Evolutionary conservation across 2,113 vertebrate genomes (phyloP).

Genomic region (Chinchilla lanigera): DNA sequence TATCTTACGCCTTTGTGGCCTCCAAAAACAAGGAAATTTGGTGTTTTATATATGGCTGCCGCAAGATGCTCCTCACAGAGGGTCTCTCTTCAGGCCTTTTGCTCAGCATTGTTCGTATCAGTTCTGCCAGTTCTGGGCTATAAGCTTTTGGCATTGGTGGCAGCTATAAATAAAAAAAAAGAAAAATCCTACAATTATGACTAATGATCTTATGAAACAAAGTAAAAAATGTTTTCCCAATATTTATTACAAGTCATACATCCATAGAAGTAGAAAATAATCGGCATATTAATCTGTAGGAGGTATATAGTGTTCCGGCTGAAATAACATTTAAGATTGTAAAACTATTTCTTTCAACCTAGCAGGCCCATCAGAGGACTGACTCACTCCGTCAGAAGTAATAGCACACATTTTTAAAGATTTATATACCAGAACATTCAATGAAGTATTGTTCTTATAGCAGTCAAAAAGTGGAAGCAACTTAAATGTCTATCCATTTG

Average conservation of each 20-base stretch:
- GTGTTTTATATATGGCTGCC: constrained; percentile 94
- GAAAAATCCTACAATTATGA: not conserved
- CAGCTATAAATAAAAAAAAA: constrained; percentile 87
- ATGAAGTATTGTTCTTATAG: not conserved
- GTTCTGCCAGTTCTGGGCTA: constrained; percentile 92
- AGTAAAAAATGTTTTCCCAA: constrained; percentile 38
- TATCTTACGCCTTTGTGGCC: constrained; percentile 94
- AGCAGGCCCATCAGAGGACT: not conserved
- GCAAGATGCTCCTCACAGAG: constrained; percentile 93
- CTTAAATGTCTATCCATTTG: not conserved
- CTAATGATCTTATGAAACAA: constrained; percentile 14
- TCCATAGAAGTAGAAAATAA: constrained; percentile 32
- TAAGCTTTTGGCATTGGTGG: constrained; percentile 97
- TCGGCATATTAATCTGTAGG: not conserved
- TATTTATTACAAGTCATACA: constrained; percentile 13
- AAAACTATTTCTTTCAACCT: constrained; percentile 14
- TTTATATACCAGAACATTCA: not conserved
- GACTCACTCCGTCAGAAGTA: not conserved
- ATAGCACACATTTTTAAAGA: constrained; percentile 26
- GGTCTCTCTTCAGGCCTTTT: constrained; percentile 96
- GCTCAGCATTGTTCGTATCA: constrained; percentile 96
- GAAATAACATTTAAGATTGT: not conserved
- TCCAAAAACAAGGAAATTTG: constrained; percentile 96
- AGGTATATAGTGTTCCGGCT: not conserved
- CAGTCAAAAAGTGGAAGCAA: constrained; percentile 6